Conservation (phyloP, 2,888 invertebrate species). For the Nomada fabriciana region DNA sequence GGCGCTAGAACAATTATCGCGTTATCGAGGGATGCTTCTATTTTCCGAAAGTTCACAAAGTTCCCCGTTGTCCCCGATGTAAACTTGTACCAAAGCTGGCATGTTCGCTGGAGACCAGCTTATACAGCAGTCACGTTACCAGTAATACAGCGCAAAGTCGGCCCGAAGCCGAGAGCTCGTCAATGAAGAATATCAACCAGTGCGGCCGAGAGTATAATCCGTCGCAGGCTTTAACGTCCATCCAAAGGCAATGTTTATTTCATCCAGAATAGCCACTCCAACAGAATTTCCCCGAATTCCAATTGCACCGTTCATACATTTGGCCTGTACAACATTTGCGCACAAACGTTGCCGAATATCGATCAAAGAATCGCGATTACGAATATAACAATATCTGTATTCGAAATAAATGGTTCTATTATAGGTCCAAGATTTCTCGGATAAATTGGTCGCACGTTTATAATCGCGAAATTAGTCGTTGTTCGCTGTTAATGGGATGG, state of each 20-base stretch:
- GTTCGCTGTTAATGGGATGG: constrained; percentile 13
- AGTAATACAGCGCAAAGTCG: constrained; percentile 51
- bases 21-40: constrained; percentile 31
- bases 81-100: constrained; percentile 52
- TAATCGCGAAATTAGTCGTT: constrained; percentile 5
- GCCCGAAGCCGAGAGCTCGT: constrained; percentile 26
- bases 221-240: constrained; percentile 11
- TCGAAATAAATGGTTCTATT: neutral
- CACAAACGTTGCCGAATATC: too few relatives aligned
- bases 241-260: constrained; percentile 5
- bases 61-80: constrained; percentile 40
- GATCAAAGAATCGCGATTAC: too few relatives aligned
- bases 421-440: neutral
- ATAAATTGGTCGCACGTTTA: neutral
- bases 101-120: constrained; percentile 52
- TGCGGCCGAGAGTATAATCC: constrained; percentile 30
- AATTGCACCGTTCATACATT: neutral
- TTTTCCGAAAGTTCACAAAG: constrained; percentile 39
- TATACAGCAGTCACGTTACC: constrained; percentile 64
- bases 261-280: neutral
- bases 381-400: too few relatives aligned
- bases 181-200: constrained; percentile 56
- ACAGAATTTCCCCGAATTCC: neutral
- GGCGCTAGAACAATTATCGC: constrained; percentile 42
- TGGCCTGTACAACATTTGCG: too few relatives aligned